phyloP scores from a whole-genome alignment of 2,888 invertebrate species.

The Phaedon cochleariae region DNA sequence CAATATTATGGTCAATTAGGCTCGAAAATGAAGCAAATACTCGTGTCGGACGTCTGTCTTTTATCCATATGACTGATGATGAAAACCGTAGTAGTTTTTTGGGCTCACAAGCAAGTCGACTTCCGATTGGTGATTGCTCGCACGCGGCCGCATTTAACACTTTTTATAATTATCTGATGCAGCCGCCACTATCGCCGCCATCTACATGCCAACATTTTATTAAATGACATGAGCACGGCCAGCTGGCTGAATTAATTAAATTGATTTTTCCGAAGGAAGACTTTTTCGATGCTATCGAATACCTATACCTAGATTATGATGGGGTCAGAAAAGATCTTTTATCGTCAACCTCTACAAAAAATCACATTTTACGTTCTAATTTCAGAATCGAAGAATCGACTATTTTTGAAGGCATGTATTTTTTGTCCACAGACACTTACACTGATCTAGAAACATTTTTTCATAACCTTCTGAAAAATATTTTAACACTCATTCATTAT shows the following conservation, averaged over 20 bases:
- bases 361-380: too few relatives aligned
- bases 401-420: too few relatives aligned
- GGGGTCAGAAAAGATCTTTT: too few relatives aligned
- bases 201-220: conserved; percentile 54
- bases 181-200: conserved; percentile 40
- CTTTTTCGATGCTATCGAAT: neutral
- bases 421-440: too few relatives aligned
- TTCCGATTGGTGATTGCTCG: conserved; percentile 37
- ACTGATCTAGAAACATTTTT: too few relatives aligned
- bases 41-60: too few relatives aligned
- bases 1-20: too few relatives aligned
- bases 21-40: too few relatives aligned
- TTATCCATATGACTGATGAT: neutral
- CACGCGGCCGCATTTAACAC: conserved; percentile 55
- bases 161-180: conserved; percentile 52
- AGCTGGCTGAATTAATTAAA: conserved; percentile 46
- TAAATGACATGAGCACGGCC: conserved; percentile 40
- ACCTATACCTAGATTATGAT: neutral
- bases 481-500: too few relatives aligned
- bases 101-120: conserved; percentile 30
- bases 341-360: too few relatives aligned
- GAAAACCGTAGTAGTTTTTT: neutral
- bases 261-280: conserved; percentile 41
- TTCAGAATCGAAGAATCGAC: too few relatives aligned
- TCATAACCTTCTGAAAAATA: too few relatives aligned